Evolutionary conservation across 2,888 invertebrate genomes (phyloP).

Genomic region (Hypena proboscidalis): DNA sequence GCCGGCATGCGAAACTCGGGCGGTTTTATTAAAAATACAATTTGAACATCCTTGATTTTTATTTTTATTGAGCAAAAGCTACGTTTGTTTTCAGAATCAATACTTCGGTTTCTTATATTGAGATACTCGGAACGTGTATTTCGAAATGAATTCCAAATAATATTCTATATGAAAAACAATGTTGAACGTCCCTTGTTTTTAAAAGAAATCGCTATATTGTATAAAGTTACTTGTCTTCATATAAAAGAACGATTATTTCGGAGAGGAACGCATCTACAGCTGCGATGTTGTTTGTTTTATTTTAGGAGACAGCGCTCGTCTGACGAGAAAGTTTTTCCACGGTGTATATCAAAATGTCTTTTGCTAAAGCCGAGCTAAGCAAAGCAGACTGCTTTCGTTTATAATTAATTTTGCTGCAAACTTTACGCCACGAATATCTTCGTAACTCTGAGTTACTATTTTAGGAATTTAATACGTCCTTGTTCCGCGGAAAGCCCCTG

Average conservation of each 20-base stretch:
- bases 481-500: conserved; percentile 35
- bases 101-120: not conserved
- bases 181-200: not conserved
- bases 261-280: conserved; percentile 24
- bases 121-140: not conserved
- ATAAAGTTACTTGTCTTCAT: conserved; percentile 1
- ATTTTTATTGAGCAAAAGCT: conserved; percentile 6
- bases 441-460: conserved; percentile 47
- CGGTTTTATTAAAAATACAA: conserved; percentile 26
- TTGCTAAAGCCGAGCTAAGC: conserved; percentile 50
- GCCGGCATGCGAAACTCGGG: conserved; percentile 24
- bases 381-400: conserved; percentile 47
- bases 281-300: conserved; percentile 39
- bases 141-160: not conserved
- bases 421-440: conserved; percentile 49
- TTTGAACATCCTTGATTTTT: conserved; percentile 14
- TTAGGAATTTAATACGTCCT: conserved; percentile 48
- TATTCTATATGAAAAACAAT: not conserved
- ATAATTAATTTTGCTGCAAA: conserved; percentile 55
- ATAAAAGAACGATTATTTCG: conserved; percentile 27
- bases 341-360: conserved; percentile 57
- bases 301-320: conserved; percentile 39
- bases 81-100: not conserved
- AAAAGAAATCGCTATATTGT: not conserved
- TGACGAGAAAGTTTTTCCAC: conserved; percentile 48